These are phyloP conservation scores for Empis livida DNA, from an alignment of 2,888 invertebrate species.

Conservation along the genomic window DNA sequence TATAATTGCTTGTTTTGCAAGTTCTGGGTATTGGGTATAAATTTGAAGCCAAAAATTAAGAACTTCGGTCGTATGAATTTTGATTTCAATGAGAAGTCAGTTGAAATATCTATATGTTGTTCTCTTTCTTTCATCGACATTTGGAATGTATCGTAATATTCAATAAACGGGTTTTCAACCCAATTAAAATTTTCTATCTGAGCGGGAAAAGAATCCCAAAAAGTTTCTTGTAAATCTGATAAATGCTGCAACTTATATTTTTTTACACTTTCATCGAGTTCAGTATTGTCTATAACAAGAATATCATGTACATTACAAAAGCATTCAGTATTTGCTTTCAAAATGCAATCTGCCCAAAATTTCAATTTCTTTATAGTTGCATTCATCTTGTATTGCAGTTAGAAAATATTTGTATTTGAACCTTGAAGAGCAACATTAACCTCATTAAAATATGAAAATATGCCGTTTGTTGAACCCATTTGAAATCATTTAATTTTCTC, in stretches of 20 bases:
- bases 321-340: background rate
- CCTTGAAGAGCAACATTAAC: background rate
- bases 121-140: too few relatives aligned
- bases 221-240: background rate
- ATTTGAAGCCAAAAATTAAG: too few relatives aligned
- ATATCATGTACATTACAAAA: background rate
- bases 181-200: background rate
- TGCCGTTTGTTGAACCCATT: background rate
- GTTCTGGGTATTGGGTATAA: too few relatives aligned
- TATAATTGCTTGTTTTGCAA: too few relatives aligned
- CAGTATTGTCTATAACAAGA: background rate
- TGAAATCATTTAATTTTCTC: too few relatives aligned
- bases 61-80: too few relatives aligned
- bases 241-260: background rate
- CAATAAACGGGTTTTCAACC: too few relatives aligned
- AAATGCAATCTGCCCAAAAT: background rate
- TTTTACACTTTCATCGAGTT: background rate
- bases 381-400: background rate
- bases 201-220: background rate
- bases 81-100: too few relatives aligned
- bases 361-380: slow-evolving; percentile 1
- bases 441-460: background rate
- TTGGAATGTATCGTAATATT: background rate
- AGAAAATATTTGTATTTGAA: background rate
- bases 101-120: too few relatives aligned